Percentiles rank a stretch among this genome's conserved stretches.
These are phyloP conservation scores for Cirrhinus mrigala DNA, from an alignment of 2,797 vertebrate genomes.

Conservation along the genomic window DNA sequence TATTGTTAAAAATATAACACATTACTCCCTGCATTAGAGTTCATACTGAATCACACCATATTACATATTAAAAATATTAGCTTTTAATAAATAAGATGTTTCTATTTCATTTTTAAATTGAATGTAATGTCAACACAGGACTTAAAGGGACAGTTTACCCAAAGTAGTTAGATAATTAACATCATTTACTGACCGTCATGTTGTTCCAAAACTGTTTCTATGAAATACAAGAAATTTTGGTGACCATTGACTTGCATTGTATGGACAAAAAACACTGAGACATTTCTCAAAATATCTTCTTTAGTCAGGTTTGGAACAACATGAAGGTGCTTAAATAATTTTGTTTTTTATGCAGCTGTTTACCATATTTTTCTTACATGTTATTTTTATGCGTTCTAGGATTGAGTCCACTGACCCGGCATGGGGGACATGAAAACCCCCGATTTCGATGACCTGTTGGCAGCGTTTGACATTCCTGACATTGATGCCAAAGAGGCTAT, in stretches of 20 bases:
- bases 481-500: conserved; percentile 97
- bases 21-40: background rate
- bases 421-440: conserved; percentile 99
- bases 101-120: background rate
- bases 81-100: background rate
- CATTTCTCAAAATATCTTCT: background rate
- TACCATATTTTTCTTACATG: background rate
- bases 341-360: background rate
- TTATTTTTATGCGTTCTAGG: conserved; percentile 68
- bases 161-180: background rate
- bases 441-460: conserved; percentile 98
- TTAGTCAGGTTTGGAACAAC: conserved; percentile 1
- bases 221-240: background rate
- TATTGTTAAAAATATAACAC: background rate
- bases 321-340: background rate
- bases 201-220: background rate
- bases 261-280: background rate
- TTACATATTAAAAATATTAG: background rate
- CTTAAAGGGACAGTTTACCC: background rate
- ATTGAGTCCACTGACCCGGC: conserved; percentile 76
- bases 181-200: background rate
- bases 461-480: conserved; percentile 97
- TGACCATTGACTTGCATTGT: background rate
- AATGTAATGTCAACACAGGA: background rate
- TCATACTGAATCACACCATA: background rate